Conservation (phyloP, 2,797 vertebrate species). For the Parauchenoglanis punctatus region DNA sequence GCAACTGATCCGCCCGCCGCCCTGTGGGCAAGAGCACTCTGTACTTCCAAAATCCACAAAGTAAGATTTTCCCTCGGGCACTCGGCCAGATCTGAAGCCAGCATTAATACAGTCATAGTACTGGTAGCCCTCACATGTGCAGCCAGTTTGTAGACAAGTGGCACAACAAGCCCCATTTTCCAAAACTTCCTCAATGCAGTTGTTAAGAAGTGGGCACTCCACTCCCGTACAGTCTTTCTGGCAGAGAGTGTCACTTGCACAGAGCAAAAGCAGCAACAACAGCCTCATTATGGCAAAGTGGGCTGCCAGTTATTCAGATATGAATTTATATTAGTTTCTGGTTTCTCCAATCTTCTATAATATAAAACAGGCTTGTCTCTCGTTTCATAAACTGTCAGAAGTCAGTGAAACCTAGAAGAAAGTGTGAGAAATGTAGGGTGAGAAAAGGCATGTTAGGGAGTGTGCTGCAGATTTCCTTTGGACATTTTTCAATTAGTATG, state of each 20-base stretch:
- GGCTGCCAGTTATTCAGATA: constrained; percentile 39
- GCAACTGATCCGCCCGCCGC: constrained; percentile 91
- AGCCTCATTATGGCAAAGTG: constrained; percentile 53
- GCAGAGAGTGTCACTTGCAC: constrained; percentile 44
- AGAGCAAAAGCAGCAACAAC: constrained; percentile 65
- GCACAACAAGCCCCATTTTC: constrained; percentile 84
- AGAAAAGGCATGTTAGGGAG: constrained; percentile 67
- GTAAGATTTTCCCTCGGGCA: constrained; percentile 90
- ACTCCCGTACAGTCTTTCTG: constrained; percentile 84
- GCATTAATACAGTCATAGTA: constrained; percentile 92
- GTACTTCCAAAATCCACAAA: constrained; percentile 97
- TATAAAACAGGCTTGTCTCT: constrained; percentile 42
- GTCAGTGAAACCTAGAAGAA: constrained; percentile 59
- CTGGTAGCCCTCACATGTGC: constrained; percentile 91
- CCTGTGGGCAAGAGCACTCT: constrained; percentile 87
- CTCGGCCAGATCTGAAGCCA: constrained; percentile 87
- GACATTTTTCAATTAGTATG: constrained; percentile 67
- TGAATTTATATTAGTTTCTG: constrained; percentile 29
- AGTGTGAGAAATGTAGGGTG: constrained; percentile 60
- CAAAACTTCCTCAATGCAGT: constrained; percentile 87
- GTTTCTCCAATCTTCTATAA: constrained; percentile 52
- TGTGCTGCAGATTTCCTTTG: constrained; percentile 67
- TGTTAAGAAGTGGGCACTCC: constrained; percentile 80
- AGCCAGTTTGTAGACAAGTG: constrained; percentile 83
- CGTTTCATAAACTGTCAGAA: constrained; percentile 33